Conservation (phyloP, 2,113 vertebrate species). For the Odobenus rosmarus region DNA sequence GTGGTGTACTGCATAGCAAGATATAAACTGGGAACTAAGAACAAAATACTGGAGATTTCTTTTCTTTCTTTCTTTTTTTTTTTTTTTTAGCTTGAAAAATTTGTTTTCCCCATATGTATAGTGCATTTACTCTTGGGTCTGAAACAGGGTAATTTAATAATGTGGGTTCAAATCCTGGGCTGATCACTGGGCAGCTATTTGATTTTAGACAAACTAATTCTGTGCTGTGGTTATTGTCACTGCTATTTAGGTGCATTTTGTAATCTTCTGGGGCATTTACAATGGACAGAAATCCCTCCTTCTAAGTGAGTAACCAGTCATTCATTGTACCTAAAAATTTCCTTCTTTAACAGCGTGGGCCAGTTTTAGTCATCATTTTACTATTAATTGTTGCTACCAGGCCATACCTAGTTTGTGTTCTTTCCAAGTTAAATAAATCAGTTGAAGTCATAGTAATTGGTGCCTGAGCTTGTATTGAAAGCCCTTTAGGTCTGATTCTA, state of each 20-base stretch:
- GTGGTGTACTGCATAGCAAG: neutral
- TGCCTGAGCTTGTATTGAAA: neutral
- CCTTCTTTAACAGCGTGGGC: neutral
- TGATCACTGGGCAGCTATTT: neutral
- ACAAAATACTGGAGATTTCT: conserved; percentile 24
- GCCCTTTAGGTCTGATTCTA: neutral
- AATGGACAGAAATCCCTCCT: neutral
- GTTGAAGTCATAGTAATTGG: neutral
- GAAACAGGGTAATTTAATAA: neutral
- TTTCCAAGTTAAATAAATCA: conserved; percentile 15
- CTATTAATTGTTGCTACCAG: neutral
- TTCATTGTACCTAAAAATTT: neutral
- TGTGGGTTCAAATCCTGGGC: neutral
- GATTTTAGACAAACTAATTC: neutral
- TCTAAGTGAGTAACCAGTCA: neutral
- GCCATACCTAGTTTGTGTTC: neutral
- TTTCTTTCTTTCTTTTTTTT: neutral
- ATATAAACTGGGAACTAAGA: conserved; percentile 55
- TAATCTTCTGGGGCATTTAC: neutral
- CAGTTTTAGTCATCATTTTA: conserved; percentile 15
- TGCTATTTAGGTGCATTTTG: neutral
- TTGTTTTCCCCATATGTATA: neutral
- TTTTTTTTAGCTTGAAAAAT: neutral
- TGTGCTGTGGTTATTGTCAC: neutral
- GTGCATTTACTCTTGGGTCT: neutral